These are phyloP conservation scores for Stegodyphus dumicola DNA, from an alignment of 1,140 invertebrate species.

Conservation along the genomic window DNA sequence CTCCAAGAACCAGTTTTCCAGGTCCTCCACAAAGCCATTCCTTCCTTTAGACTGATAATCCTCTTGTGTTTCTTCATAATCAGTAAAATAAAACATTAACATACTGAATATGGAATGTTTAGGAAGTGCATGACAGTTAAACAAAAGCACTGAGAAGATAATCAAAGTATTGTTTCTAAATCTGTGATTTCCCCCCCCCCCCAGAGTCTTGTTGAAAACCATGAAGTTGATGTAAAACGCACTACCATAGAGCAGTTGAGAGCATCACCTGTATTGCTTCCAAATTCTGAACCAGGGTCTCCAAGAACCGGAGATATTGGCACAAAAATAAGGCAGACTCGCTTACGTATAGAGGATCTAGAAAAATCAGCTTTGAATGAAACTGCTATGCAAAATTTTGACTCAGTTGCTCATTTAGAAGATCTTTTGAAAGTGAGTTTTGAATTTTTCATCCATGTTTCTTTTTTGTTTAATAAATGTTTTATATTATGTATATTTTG, in stretches of 20 bases:
- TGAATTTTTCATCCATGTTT: not conserved
- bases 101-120: too few relatives aligned
- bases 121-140: too few relatives aligned
- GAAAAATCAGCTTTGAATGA: not conserved
- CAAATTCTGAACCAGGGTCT: slow-evolving; percentile 55
- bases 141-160: too few relatives aligned
- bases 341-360: slow-evolving; percentile 14
- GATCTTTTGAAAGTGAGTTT: slow-evolving; percentile 11
- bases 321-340: slow-evolving; percentile 24
- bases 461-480: too few relatives aligned
- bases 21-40: too few relatives aligned
- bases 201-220: slow-evolving; percentile 26
- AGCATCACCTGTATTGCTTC: slow-evolving; percentile 56
- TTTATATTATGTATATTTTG: too few relatives aligned
- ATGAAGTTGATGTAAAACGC: slow-evolving; percentile 53
- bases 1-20: too few relatives aligned
- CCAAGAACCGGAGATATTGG: slow-evolving; percentile 47
- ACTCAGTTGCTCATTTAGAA: slow-evolving; percentile 33
- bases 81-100: too few relatives aligned
- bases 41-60: too few relatives aligned
- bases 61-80: too few relatives aligned
- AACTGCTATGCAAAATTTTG: slow-evolving; percentile 18
- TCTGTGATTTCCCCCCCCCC: too few relatives aligned
- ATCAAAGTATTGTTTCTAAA: too few relatives aligned
- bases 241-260: slow-evolving; percentile 45